phyloP scores from a whole-genome alignment of 2,113 vertebrate species.

The zebrafish (Danio rerio) region GRCz12tu NC_133190.1:31770001-31770500 shows the following conservation, averaged over 20 bases:
- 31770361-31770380: slow-evolving; percentile 38
- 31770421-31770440: slow-evolving; percentile 38
- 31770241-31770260: neutral
- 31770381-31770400: slow-evolving; percentile 8
- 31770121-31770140: no score
- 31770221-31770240: neutral
- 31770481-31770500: neutral
- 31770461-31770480: neutral
- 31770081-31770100: no score
- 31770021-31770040: no score
- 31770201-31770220: no score
- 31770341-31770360: slow-evolving; percentile 18
- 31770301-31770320: slow-evolving; percentile 22
- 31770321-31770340: neutral
- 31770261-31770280: slow-evolving; percentile 14
- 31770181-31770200: no score
- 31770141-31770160: no score
- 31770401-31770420: slow-evolving; percentile 16
- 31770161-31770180: no score
- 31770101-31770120: no score
- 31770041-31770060: no score
- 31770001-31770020: no score
- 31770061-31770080: no score
- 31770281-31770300: slow-evolving; percentile 29
- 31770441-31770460: slow-evolving; percentile 39